Evolutionary conservation across 1,140 invertebrate species (phyloP), one percentile per base, ranked within the genome.

Genomic region (Leptopilina boulardi): DNA sequence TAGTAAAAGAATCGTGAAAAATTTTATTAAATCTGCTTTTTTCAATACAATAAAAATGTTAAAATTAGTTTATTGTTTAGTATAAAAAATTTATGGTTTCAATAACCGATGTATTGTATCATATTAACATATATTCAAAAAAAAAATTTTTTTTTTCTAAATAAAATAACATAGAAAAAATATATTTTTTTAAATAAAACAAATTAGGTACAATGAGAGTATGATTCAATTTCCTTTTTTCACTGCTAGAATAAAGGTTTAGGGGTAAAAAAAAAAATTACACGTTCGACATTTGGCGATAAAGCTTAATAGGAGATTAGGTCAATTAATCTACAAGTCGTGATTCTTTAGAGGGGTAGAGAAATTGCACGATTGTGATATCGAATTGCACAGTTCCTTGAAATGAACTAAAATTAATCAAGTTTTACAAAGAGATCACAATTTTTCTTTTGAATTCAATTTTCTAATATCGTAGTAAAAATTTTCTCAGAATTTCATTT

Each of bases 391-490:
- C 21, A 9, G 13, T 23, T 59, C 23, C 13, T 15, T 10, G 56
- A 59, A 59, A 59, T 59, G 56, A 59, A 26, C 56, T 23, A 11
- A 9, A 26, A 59, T 59, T 59, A 59, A 59, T 59, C 56, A n/a
- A 59, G 56, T 13, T 11, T 26, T 59, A 26, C 0, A 21, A 56
- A 21, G 54, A 59, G 56, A 59, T 59, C 23, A 30, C 56, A 3
- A 59, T 59, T 59, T 59, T 10, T 59, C 13, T 59, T 15, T 11
- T 15, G 19, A 26, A 10, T 11, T 4, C 5, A 11, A 15, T 26
- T 26, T 59, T 26, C 26, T 23, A 13, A 10, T 30, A 3, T 30
- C 26, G 26, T 30, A 30, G 26, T 30, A 30, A 3, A 30, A 30
- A 3, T 47, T 3, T 4, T 47, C 15, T 47, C 44, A 15, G 44